Percentiles rank a stretch among this genome's conserved stretches.
Conservation (phyloP, 2,888 invertebrate species). For the Anticlea derivata region DNA sequence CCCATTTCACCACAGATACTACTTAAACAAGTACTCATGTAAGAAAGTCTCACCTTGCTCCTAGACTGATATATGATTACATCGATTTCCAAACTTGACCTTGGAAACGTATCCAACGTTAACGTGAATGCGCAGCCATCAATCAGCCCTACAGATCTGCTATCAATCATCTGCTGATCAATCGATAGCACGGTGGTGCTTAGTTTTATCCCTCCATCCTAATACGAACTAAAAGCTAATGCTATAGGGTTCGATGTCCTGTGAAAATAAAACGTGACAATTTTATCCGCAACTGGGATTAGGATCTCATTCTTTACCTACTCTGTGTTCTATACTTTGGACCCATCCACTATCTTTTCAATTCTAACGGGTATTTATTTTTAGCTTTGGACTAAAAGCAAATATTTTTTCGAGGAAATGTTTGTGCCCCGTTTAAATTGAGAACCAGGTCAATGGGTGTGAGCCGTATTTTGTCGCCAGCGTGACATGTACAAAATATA, state of each 20-base stretch:
- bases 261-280: no score
- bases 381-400: conserved; percentile 21
- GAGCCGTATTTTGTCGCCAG: conserved; percentile 6
- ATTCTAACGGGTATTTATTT: no score
- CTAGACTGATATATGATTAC: conserved; percentile 1
- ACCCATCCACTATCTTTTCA: conserved; percentile 5
- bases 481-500: conserved; percentile 20
- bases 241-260: not conserved
- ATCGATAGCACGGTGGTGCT: conserved; percentile 50
- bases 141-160: conserved; percentile 34
- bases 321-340: no score
- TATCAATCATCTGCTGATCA: conserved; percentile 53
- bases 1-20: no score
- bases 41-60: no score
- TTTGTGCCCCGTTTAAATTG: conserved; percentile 15
- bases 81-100: conserved; percentile 31
- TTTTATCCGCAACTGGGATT: no score
- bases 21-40: no score
- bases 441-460: conserved; percentile 28
- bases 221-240: not conserved
- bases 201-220: conserved; percentile 27
- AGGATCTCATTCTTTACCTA: no score
- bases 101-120: conserved; percentile 31
- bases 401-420: conserved; percentile 33
- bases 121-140: conserved; percentile 38